Conservation (phyloP, 2,888 invertebrate species). For the Macrophya annulata region DNA sequence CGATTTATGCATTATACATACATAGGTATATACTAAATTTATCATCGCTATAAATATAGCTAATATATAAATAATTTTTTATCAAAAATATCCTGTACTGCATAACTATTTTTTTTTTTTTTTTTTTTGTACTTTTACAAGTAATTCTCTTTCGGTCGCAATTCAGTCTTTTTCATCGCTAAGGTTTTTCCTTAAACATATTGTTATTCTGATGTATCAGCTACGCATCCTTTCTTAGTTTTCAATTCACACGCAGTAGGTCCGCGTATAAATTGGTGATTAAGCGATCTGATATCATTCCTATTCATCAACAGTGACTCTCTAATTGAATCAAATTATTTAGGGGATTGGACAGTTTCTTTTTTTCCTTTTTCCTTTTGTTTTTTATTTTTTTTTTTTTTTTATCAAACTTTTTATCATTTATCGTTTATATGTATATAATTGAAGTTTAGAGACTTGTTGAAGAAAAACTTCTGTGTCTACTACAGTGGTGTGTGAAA, state of each 20-base stretch:
- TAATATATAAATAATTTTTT: not conserved
- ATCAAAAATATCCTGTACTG: not conserved
- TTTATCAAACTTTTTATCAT: not conserved
- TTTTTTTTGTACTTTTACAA: not conserved
- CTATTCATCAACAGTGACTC: not conserved
- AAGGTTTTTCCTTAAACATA: too few species aligned
- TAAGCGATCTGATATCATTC: not conserved
- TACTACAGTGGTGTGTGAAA: not conserved
- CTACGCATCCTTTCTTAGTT: not conserved
- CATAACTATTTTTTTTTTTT: not conserved
- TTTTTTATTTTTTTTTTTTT: not conserved
- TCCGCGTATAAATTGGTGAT: not conserved
- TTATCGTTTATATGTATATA: not conserved
- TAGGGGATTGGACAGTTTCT: not conserved
- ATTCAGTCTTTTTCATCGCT: too few species aligned
- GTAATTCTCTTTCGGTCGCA: too few species aligned
- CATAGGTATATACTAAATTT: not conserved
- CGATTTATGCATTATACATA: not conserved
- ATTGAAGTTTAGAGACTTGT: not conserved
- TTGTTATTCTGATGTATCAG: not conserved
- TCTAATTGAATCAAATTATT: slow-evolving; percentile 1
- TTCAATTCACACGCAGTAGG: not conserved
- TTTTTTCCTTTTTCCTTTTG: not conserved
- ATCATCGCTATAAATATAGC: not conserved
- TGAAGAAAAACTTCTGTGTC: not conserved